Base-by-base conservation (phyloP, 1,140 invertebrate genomes). In the Drosophila lowei region DNA sequence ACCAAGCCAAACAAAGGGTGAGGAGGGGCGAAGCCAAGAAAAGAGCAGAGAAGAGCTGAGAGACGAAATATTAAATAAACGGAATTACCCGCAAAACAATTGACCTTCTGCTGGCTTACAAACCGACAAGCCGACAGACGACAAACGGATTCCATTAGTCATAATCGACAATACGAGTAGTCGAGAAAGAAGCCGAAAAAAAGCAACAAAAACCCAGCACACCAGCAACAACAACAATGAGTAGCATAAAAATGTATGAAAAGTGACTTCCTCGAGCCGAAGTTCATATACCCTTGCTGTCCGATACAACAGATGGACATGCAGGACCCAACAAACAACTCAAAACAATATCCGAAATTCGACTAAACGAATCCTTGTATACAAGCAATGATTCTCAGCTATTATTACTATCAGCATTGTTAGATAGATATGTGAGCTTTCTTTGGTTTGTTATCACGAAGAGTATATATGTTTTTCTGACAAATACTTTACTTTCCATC, bases 71-170 rank as follows among this genome's bases (percentile, higher is more conserved):
- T 54, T 44, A 56, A 73, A 64, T 71, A 84, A 84, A 79, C 72
- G 79, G 80, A 84, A 76, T 84, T 84, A 67, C 80, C 79, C 79
- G 75, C 79, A 84, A 84, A 76, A 79, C 79, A 79, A 84, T 84
- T 84, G 80, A 84, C 79, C 79, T 84, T 84, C 79, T 76, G 76
- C 30, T 52, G 48, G 79, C 79, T 84, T 84, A 84, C 76, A 75
- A 72, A 63, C 65, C 59, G 16, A 53, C 73, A 64, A 77, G 66
- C 59, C 65, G 63, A 59, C 64, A 54, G 43, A 66, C 73, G 76
- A 70, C 73, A 62, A 67, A 67, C 58, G 43, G 57, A 73, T 77
- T 74, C 71, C 71, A 84, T 84, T 84, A 84, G 79, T 84, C 79
- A 84, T 84, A 84, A 84, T 84, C 79, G 79, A 79, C 75, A 79